These are phyloP conservation scores for Pteria penguin DNA, from an alignment of 2,888 invertebrate genomes.

Conservation along the genomic window DNA sequence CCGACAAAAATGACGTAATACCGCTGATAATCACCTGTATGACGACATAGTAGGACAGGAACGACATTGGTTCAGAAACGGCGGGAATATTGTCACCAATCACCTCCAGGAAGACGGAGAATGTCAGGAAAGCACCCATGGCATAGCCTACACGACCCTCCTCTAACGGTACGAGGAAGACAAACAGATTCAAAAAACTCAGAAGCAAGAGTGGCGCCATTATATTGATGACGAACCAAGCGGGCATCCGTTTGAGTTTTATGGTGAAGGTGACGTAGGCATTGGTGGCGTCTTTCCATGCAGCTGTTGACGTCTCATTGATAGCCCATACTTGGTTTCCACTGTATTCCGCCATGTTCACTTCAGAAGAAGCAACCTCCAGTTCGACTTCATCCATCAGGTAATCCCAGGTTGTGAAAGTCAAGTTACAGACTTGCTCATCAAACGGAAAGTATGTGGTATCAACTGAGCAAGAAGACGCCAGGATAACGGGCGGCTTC, in stretches of 20 bases:
- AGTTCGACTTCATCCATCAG: constrained; percentile 2
- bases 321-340: constrained; percentile 30
- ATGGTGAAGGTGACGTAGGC: constrained; percentile 25
- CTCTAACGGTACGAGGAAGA: constrained; percentile 32
- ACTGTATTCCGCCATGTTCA: constrained; percentile 7
- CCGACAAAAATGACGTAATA: constrained; percentile 49
- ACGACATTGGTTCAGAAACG: constrained; percentile 56
- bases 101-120: constrained; percentile 55
- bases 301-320: background rate
- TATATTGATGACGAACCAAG: constrained; percentile 37
- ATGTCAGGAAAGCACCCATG: constrained; percentile 49
- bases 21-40: constrained; percentile 54
- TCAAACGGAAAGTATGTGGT: constrained; percentile 55
- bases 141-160: constrained; percentile 38
- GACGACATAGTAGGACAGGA: constrained; percentile 53
- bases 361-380: background rate
- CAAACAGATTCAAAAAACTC: constrained; percentile 31
- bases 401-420: constrained; percentile 50
- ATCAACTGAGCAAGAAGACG: constrained; percentile 31
- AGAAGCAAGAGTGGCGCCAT: constrained; percentile 27
- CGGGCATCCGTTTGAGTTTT: constrained; percentile 16
- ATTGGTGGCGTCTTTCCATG: background rate
- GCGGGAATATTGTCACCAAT: constrained; percentile 55
- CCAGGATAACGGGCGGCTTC: constrained; percentile 33
- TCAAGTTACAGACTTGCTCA: constrained; percentile 50